phyloP scores from a whole-genome alignment of 2,888 invertebrate species.

The Drosophila mimica region DNA sequence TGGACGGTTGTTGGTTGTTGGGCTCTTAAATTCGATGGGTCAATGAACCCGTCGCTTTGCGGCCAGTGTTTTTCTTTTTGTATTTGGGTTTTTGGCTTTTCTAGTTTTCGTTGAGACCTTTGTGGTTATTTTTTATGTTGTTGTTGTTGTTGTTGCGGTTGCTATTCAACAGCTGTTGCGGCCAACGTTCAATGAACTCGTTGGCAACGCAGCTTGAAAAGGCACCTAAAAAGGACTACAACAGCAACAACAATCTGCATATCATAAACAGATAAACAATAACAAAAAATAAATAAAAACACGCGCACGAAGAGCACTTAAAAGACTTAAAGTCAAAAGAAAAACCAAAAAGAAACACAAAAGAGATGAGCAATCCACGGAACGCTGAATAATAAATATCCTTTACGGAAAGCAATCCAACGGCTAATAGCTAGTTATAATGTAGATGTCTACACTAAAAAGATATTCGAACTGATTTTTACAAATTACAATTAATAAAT shows the following conservation, averaged over 20 bases:
- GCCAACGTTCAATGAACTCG: constrained; percentile 66
- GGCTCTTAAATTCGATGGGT: constrained; percentile 16
- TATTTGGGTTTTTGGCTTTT: constrained; percentile 13
- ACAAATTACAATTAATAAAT: no score
- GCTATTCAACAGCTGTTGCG: constrained; percentile 68
- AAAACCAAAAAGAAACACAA: constrained; percentile 2
- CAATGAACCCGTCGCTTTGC: constrained; percentile 46
- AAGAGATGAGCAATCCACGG: constrained; percentile 11
- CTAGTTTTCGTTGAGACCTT: constrained; percentile 17
- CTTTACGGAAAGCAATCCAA: background rate
- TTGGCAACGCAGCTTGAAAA: constrained; percentile 20
- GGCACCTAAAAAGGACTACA: constrained; percentile 6
- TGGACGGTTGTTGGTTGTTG: background rate
- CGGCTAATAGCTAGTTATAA: background rate
- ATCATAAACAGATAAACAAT: constrained; percentile 5
- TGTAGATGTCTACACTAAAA: background rate
- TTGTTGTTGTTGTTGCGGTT: constrained; percentile 27
- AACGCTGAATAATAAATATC: background rate
- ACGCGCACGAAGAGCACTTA: constrained; percentile 1
- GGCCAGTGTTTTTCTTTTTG: constrained; percentile 41
- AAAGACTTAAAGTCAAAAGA: constrained; percentile 9
- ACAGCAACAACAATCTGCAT: constrained; percentile 15
- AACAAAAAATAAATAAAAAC: background rate
- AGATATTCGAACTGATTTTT: background rate
- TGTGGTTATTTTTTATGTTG: constrained; percentile 29